Conservation (phyloP, 2,888 invertebrate species). For the Torymus auratus region DNA sequence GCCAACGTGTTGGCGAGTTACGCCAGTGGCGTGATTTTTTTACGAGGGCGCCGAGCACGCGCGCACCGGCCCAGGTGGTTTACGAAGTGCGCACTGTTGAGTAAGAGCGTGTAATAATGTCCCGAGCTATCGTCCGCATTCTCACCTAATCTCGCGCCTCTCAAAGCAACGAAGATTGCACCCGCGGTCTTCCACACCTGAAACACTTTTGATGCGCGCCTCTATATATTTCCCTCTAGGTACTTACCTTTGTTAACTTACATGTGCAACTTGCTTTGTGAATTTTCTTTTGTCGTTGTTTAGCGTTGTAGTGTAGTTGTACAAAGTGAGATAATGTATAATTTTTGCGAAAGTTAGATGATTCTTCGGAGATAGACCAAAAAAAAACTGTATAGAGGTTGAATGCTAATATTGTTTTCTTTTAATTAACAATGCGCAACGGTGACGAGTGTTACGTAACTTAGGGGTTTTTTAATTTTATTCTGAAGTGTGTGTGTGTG, state of each 20-base stretch:
- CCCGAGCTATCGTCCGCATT: constrained; percentile 53
- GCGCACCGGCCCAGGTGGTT: neutral
- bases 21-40: constrained; percentile 20
- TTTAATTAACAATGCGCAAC: constrained; percentile 15
- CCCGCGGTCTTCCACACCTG: neutral
- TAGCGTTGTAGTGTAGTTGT: no score
- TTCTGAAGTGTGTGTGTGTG: constrained; percentile 17
- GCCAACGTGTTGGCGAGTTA: neutral
- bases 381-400: no score
- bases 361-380: no score
- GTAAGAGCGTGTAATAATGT: constrained; percentile 46
- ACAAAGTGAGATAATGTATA: no score
- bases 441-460: constrained; percentile 26
- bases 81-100: constrained; percentile 5
- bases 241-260: neutral
- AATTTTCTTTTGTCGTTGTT: no score
- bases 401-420: no score
- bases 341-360: no score
- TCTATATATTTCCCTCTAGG: neutral
- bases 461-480: constrained; percentile 22
- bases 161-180: constrained; percentile 29
- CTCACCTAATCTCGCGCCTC: constrained; percentile 53
- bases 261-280: neutral
- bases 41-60: neutral
- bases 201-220: constrained; percentile 22